Evolutionary conservation across 2,888 invertebrate species (phyloP).

Genomic region (Eupithecia insigniata): DNA sequence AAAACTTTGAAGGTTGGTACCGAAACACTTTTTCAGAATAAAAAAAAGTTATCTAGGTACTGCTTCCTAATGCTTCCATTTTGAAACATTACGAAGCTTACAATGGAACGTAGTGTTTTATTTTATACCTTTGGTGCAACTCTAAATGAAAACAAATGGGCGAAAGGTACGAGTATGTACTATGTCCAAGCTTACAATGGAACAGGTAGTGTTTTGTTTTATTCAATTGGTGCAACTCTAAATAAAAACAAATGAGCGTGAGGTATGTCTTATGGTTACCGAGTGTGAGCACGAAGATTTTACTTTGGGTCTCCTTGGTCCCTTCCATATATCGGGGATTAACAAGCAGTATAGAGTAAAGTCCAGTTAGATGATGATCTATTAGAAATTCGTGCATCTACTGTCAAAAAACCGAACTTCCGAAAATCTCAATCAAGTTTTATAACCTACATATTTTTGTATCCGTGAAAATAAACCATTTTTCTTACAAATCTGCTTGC

Average conservation of each 20-base stretch:
- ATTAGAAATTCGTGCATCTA: too few relatives aligned
- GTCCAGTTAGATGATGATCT: too few relatives aligned
- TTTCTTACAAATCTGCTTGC: too few relatives aligned
- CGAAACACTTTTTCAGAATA: neutral
- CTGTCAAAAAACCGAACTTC: too few relatives aligned
- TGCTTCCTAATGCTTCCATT: neutral
- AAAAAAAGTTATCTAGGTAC: neutral
- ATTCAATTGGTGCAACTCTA: neutral
- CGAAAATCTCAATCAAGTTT: too few relatives aligned
- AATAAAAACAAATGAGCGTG: too few relatives aligned
- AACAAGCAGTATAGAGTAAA: neutral
- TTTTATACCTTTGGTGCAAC: neutral
- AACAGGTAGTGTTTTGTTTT: neutral
- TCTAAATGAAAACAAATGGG: neutral
- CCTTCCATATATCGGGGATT: neutral
- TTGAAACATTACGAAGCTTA: neutral
- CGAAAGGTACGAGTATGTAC: too few relatives aligned
- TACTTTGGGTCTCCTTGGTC: neutral
- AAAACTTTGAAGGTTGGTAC: conserved; percentile 1
- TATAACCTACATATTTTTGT: too few relatives aligned
- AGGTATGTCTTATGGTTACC: neutral
- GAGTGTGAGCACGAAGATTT: neutral
- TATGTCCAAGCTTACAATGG: neutral
- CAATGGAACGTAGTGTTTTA: neutral
- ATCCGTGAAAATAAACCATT: too few relatives aligned